A percentile compares a stretch with the other conserved stretches of the same genome.
Evolutionary conservation across 2,113 vertebrate species (phyloP).

Genomic region (Chaetodon auriga): DNA sequence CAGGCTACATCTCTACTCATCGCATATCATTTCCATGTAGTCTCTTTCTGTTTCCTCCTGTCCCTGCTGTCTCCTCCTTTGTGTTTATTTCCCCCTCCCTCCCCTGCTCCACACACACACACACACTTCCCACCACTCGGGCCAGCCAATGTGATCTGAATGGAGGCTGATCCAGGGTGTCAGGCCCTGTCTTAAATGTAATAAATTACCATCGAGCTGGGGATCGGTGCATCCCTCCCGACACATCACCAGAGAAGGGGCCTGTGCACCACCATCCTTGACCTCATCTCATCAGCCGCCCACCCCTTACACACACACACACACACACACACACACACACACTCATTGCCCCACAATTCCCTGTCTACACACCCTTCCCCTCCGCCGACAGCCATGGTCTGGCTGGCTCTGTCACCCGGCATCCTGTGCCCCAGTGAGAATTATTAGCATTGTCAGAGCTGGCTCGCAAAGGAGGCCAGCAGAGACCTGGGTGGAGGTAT

Average conservation of each 20-base stretch:
- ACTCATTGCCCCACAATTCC: conserved; percentile 1
- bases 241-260: conserved; percentile 66
- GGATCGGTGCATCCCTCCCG: conserved; percentile 60
- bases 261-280: conserved; percentile 61
- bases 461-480: conserved; percentile 65
- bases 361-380: conserved; percentile 17
- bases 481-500: conserved; percentile 37
- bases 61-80: conserved; percentile 61
- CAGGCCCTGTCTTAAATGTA: conserved; percentile 78
- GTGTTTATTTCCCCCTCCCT: conserved; percentile 60
- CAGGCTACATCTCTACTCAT: conserved; percentile 70
- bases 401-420: conserved; percentile 72
- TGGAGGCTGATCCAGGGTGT: conserved; percentile 80
- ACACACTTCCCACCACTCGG: conserved; percentile 27
- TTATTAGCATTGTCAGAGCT: conserved; percentile 78
- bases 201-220: conserved; percentile 75
- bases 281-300: conserved; percentile 50
- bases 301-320: not conserved
- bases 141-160: conserved; percentile 72
- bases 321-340: not conserved
- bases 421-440: conserved; percentile 69
- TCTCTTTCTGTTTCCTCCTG: conserved; percentile 45
- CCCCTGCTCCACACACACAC: too few relatives aligned
- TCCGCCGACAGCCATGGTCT: conserved; percentile 50
- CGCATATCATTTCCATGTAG: conserved; percentile 74